Evolutionary conservation across 2,888 invertebrate species (phyloP), one percentile per base, ranked within the genome.

Genomic region (Cetonia aurata): DNA sequence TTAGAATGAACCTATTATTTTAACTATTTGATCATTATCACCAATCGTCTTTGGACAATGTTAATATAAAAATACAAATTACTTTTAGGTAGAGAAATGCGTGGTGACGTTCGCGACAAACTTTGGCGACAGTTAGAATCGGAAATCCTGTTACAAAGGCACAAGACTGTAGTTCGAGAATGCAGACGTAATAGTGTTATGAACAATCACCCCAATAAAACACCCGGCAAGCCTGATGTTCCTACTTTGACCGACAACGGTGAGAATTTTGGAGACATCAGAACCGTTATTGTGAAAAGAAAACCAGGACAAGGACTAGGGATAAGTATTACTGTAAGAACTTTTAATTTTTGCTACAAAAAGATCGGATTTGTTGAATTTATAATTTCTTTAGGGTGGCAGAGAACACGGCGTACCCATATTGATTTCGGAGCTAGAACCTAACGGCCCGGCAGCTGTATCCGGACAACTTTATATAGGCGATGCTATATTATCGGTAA

Each of bases 401-500:
- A 88, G 92, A 73, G 95, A 95, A 81, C 95, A 95, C 84, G 94
- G 94, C 13, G 93, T 95, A 46, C 95, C 95, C 0, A 93, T 95
- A 75, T 85, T 95, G 72, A 93, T 95, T 79, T 94, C 94, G 0
- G 95, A 95, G 85, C 88, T 95, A 80, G 90, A 91, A 80, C 88
- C 89, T 70, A 91, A 92, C 76, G 93, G 94, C 73, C 93, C 94
- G 69, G 94, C 94, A 52, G 92, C 92, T 72, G 85, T 91, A 74
- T 92, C 91, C 70, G 89, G 90, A 44, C 88, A 90, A 72, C 85
- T 95, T 46, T 94, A 89, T 84, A 93, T 95, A 17, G 95, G 95
- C 0, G 95, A 95, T 85, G 94, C 95, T 31, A 94, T 95, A 76
- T 86, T 95, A 41, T 89, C 90, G 74, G 94, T 94, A 72, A 94